phyloP scores from a whole-genome alignment of 1,140 invertebrate species.

The Episyrphus balteatus region DNA sequence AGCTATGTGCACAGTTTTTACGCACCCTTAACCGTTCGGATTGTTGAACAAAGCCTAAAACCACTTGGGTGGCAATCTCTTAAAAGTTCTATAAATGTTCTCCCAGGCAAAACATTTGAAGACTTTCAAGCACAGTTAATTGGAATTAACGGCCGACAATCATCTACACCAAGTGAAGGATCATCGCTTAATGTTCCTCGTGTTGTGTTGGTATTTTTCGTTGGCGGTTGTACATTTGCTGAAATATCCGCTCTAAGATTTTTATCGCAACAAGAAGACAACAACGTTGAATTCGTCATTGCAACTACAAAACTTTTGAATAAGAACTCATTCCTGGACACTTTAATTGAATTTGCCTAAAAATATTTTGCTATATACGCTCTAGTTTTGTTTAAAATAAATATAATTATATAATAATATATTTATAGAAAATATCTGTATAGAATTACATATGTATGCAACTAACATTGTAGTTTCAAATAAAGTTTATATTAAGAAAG shows the following conservation, averaged over 20 bases:
- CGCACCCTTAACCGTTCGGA: constrained; percentile 81
- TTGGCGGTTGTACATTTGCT: constrained; percentile 92
- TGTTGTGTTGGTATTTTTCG: constrained; percentile 86
- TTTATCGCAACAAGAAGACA: constrained; percentile 83
- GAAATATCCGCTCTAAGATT: constrained; percentile 89
- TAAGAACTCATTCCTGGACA: constrained; percentile 66
- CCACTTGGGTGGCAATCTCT: constrained; percentile 47
- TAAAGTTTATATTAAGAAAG: no score
- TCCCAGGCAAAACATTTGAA: constrained; percentile 49
- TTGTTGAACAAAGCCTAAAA: constrained; percentile 75
- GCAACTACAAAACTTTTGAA: constrained; percentile 90
- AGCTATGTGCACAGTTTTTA: constrained; percentile 91
- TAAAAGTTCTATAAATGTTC: constrained; percentile 49
- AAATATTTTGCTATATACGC: no score
- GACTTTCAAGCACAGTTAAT: constrained; percentile 44
- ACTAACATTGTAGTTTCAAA: no score
- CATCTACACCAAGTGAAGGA: constrained; percentile 52
- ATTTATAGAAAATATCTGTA: no score
- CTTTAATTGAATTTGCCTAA: constrained; percentile 12
- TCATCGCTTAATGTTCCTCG: constrained; percentile 56
- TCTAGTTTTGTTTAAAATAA: no score
- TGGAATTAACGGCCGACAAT: constrained; percentile 38
- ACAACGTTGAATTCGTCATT: constrained; percentile 83
- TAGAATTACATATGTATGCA: no score
- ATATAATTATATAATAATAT: no score